Percentiles rank a stretch among this genome's conserved stretches.
Evolutionary conservation across 2,797 vertebrate species (phyloP).

Genomic region (Darevskia mixta): DNA sequence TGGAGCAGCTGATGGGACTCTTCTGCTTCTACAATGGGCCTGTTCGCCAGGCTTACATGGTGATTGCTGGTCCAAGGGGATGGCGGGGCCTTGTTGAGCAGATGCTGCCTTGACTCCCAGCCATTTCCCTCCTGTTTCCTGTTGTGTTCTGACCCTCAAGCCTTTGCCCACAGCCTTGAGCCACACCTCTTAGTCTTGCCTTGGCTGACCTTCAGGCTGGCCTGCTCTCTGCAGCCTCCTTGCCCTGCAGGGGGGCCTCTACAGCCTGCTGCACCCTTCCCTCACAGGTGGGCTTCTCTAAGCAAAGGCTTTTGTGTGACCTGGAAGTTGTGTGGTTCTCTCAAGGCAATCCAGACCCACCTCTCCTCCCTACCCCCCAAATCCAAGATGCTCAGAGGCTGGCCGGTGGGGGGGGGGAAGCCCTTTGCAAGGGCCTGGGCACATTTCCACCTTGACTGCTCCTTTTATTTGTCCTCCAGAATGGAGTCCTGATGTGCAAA

Average conservation of each 20-base stretch:
- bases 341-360: neutral
- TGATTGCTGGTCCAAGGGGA: slow-evolving; percentile 57
- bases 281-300: too few species aligned
- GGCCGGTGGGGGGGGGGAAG: neutral
- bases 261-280: too few species aligned
- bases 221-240: neutral
- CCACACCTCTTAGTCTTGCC: neutral
- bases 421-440: neutral
- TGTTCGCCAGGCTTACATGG: slow-evolving; percentile 84
- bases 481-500: neutral
- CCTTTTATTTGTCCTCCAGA: neutral
- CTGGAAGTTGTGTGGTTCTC: neutral
- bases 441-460: neutral
- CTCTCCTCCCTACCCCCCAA: neutral
- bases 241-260: neutral
- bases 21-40: slow-evolving; percentile 93
- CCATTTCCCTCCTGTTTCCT: neutral
- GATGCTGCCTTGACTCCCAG: neutral
- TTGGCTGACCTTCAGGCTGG: neutral
- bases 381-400: neutral
- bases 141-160: neutral
- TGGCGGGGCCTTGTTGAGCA: neutral
- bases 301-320: neutral
- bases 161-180: neutral
- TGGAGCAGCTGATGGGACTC: slow-evolving; percentile 89